A percentile compares a stretch with the other conserved stretches of the same genome.
phyloP scores from a whole-genome alignment of 2,888 invertebrate genomes.

The Syrista parreyssii region DNA sequence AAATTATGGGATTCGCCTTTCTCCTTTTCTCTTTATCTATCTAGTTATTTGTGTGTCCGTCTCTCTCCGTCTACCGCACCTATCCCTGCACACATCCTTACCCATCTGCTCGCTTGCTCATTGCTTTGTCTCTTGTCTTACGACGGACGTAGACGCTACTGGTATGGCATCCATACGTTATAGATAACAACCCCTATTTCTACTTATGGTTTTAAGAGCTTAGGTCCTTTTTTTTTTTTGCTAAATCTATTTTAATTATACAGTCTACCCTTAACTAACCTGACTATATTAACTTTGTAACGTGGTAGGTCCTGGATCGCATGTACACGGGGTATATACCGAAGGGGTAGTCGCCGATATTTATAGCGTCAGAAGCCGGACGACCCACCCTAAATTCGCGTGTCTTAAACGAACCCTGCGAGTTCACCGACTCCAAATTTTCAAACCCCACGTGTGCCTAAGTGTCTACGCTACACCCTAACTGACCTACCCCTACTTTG shows the following conservation, averaged over 20 bases:
- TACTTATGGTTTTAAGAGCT: not conserved
- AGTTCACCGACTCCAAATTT: too few species aligned
- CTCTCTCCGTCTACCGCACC: not conserved
- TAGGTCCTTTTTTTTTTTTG: not conserved
- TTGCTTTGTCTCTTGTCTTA: not conserved
- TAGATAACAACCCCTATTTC: not conserved
- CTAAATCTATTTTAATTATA: not conserved
- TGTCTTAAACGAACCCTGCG: constrained; percentile 49
- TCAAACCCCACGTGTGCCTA: not conserved
- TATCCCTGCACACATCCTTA: not conserved
- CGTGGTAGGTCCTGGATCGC: not conserved
- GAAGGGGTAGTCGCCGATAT: not conserved
- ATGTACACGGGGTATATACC: not conserved
- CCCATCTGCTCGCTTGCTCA: not conserved
- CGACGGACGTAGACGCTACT: not conserved
- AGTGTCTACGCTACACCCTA: not conserved
- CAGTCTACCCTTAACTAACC: not conserved
- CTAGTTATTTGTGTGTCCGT: not conserved
- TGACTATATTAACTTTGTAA: not conserved
- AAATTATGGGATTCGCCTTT: not conserved
- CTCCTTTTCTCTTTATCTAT: not conserved
- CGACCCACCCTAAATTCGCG: constrained; percentile 62
- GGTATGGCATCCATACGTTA: not conserved
- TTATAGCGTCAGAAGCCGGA: constrained; percentile 10
- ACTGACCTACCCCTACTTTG: constrained; percentile 61